Evolutionary conservation across 2,888 invertebrate genomes (phyloP).

Genomic region (Drosophila trichaetosa): DNA sequence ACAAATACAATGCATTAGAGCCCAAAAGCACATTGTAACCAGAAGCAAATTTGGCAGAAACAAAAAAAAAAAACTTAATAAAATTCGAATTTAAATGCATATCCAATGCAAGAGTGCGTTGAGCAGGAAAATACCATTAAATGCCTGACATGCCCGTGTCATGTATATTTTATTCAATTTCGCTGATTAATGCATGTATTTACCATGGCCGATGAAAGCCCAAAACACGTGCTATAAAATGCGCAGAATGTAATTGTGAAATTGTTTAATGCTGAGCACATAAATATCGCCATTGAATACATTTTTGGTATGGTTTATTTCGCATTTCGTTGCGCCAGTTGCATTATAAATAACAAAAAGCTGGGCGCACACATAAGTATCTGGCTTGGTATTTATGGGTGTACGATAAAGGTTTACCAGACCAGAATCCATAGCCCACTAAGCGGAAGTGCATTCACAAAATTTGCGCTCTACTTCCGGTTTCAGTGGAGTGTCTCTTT

Average conservation of each 20-base stretch:
- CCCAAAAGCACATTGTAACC: neutral
- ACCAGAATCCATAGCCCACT: constrained; percentile 28
- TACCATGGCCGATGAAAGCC: constrained; percentile 1
- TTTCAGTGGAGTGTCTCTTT: constrained; percentile 61
- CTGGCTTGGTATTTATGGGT: neutral
- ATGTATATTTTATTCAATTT: constrained; percentile 18
- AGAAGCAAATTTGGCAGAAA: neutral
- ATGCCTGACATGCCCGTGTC: constrained; percentile 4
- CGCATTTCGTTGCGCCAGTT: constrained; percentile 38
- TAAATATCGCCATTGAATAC: constrained; percentile 34
- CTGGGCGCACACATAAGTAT: constrained; percentile 14
- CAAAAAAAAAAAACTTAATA: neutral
- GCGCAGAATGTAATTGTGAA: constrained; percentile 27
- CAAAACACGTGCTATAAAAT: constrained; percentile 17
- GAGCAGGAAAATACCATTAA: constrained; percentile 10
- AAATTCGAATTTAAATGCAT: neutral
- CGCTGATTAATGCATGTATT: constrained; percentile 21
- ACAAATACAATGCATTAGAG: neutral
- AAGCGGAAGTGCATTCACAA: constrained; percentile 75
- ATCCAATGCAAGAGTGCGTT: neutral
- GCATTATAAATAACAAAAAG: constrained; percentile 57
- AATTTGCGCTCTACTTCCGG: constrained; percentile 75
- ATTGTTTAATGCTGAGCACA: constrained; percentile 14
- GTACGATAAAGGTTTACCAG: neutral
- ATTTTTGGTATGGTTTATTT: constrained; percentile 40